Evolutionary conservation across 2,113 vertebrate species (phyloP).

Genomic region (Odocoileus virginianus): DNA sequence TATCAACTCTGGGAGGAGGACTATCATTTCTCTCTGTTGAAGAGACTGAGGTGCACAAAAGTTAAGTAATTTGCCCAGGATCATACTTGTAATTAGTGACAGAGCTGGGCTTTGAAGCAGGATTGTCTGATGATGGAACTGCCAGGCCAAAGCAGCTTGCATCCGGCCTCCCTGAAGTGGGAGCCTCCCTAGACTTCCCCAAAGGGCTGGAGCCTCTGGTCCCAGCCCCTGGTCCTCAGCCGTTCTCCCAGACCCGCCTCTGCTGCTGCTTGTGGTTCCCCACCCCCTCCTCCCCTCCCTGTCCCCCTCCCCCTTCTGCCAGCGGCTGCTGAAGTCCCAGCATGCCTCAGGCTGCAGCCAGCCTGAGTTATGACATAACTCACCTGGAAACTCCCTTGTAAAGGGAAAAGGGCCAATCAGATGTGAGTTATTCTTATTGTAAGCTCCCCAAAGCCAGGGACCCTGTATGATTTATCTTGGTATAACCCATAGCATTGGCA

Average conservation of each 20-base stretch:
- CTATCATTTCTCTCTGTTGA: neutral
- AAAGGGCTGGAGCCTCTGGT: neutral
- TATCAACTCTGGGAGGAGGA: neutral
- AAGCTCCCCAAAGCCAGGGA: slow-evolving; percentile 58
- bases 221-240: neutral
- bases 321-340: slow-evolving; percentile 25
- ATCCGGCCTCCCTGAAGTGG: neutral
- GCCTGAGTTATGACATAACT: slow-evolving; percentile 59
- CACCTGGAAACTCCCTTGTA: slow-evolving; percentile 53
- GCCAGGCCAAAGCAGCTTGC: accelerated
- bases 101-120: neutral
- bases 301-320: neutral
- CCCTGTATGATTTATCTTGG: slow-evolving; percentile 55
- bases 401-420: slow-evolving; percentile 60
- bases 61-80: neutral
- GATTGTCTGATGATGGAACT: neutral
- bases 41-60: neutral
- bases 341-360: slow-evolving; percentile 41
- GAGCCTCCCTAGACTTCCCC: neutral
- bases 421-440: slow-evolving; percentile 63
- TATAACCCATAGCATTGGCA: slow-evolving; percentile 54
- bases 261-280: neutral
- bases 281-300: accelerated
- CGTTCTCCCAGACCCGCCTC: neutral
- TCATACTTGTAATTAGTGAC: neutral